A percentile compares a stretch with the other conserved stretches of the same genome.
Evolutionary conservation across 1,140 invertebrate genomes (phyloP).

Genomic region (Drosophila ercepeae): DNA sequence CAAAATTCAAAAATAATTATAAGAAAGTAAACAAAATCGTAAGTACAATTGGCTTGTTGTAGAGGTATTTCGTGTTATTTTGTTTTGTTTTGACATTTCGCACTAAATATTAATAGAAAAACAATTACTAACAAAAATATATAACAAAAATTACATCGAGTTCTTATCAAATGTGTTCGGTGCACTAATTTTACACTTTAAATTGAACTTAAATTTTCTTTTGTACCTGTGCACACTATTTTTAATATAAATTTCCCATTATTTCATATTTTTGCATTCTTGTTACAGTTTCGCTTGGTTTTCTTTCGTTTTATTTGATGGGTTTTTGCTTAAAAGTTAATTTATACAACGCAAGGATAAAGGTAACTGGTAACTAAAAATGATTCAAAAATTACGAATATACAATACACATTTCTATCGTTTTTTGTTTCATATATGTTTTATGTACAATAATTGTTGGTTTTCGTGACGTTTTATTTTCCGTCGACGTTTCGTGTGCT

Average conservation of each 20-base stretch:
- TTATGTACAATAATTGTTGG: slow-evolving; percentile 45
- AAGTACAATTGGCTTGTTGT: slow-evolving; percentile 77
- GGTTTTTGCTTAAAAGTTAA: slow-evolving; percentile 52
- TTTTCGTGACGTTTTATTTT: slow-evolving; percentile 13
- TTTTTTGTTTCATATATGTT: slow-evolving; percentile 23
- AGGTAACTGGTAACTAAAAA: slow-evolving; percentile 30
- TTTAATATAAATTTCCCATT: slow-evolving; percentile 31
- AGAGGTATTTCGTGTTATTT: slow-evolving; percentile 39
- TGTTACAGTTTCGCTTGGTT: slow-evolving; percentile 39
- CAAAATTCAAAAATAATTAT: slow-evolving; percentile 8
- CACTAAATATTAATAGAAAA: slow-evolving; percentile 78
- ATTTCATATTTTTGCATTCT: slow-evolving; percentile 47
- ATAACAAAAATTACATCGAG: slow-evolving; percentile 77
- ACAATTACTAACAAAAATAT: slow-evolving; percentile 81
- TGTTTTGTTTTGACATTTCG: slow-evolving; percentile 51
- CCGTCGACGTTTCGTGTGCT: slow-evolving; percentile 30
- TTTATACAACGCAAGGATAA: slow-evolving; percentile 66
- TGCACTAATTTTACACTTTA: slow-evolving; percentile 41
- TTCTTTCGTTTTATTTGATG: slow-evolving; percentile 33
- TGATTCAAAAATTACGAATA: slow-evolving; percentile 39
- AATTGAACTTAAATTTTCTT: slow-evolving; percentile 60
- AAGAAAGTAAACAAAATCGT: slow-evolving; percentile 37
- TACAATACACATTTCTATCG: slow-evolving; percentile 44
- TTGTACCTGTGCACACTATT: slow-evolving; percentile 70
- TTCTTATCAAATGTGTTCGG: slow-evolving; percentile 38